These are phyloP conservation scores for Desmodus rotundus DNA, from an alignment of 2,113 vertebrate species.

Conservation along the genomic window DNA sequence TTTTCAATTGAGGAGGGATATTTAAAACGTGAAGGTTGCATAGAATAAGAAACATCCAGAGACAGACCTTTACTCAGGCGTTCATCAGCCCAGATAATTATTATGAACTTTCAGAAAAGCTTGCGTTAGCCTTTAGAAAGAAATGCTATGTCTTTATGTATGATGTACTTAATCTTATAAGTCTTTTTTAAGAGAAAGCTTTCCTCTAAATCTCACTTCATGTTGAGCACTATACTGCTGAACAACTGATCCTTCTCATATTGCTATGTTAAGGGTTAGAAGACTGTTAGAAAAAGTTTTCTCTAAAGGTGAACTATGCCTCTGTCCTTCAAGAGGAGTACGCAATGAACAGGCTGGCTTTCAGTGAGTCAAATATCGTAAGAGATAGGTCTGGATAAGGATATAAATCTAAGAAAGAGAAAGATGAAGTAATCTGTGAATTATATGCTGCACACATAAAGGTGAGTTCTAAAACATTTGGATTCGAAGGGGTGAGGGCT, in stretches of 20 bases:
- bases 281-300: background rate
- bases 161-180: background rate
- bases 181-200: background rate
- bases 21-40: background rate
- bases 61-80: background rate
- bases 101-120: background rate
- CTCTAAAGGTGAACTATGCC: background rate
- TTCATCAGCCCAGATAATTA: background rate
- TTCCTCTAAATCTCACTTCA: conserved; percentile 21
- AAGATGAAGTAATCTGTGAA: background rate
- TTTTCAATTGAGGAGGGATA: background rate
- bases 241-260: background rate
- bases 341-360: background rate
- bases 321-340: background rate
- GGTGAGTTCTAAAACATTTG: background rate
- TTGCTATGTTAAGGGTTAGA: background rate
- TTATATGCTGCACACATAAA: background rate
- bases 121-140: background rate
- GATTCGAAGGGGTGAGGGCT: background rate
- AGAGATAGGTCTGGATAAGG: background rate
- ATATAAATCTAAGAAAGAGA: background rate
- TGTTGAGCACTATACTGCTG: background rate
- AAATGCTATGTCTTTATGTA: background rate
- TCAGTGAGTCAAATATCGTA: background rate
- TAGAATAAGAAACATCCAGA: background rate